Evolutionary conservation across 2,888 invertebrate genomes (phyloP), one percentile per base, ranked within the genome.

Genomic region (Folsomia manolachei): DNA sequence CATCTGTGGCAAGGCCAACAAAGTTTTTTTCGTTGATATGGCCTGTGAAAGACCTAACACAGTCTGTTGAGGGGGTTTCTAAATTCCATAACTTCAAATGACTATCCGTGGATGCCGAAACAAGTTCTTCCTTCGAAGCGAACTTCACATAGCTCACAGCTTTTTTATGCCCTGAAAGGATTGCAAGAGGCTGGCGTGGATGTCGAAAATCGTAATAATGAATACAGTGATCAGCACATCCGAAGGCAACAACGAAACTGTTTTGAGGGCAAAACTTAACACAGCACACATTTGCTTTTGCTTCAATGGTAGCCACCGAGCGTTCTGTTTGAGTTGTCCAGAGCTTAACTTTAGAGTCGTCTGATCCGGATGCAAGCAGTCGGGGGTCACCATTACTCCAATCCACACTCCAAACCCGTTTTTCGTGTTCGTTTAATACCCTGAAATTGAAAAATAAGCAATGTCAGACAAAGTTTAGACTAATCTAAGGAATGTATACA

Each of bases 21-120:
- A 97, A 97, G 84, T 96, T 96, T 84, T 96, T 96, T 85, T 96
- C 96, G 83, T 97, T 97, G 4, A 91, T 88, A 85, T 97, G 96
- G 0, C 96, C 96, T 19, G 91, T 89, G 85, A 95, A 94, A 0
- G 94, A 94, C 25, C 94, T 87, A 71, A 92, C 85, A 84, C 92
- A 93, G 77, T 91, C 88, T 19, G 90, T 90, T 70, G 88, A 88
- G 81, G 90, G 90, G 27, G 39, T 7, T 81, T 90, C 90, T 21
- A 95, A 90, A 82, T 91, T 90, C 96, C 96, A 97, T 85, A 96
- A 88, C 85, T 95, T 94, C 68, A 95, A 85, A 82, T 93, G 93
- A 62, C 92, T 93, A 85, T 94, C 95, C 0, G 95, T 96, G 1
- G 94, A 94, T 61, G 95, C 95, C 0, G 95, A 95, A 0, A 96